Evolutionary conservation across 2,797 vertebrate genomes (phyloP).

Genomic region (Saxicola maurus): DNA sequence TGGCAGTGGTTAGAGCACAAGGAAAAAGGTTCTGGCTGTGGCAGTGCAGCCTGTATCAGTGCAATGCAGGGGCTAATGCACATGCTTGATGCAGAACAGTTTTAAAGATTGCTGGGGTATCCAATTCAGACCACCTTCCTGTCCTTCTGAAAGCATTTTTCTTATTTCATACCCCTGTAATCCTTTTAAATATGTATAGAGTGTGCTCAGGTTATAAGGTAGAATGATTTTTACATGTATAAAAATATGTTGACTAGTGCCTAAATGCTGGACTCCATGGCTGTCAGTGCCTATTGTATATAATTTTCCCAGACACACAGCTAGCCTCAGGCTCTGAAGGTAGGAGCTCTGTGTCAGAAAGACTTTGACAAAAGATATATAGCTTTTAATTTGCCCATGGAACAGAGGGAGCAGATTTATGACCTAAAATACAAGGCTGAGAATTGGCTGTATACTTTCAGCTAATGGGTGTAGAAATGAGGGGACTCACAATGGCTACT

Average conservation of each 20-base stretch:
- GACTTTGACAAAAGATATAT: slow-evolving; percentile 65
- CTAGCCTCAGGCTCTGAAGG: slow-evolving; percentile 57
- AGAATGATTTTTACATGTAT: slow-evolving; percentile 38
- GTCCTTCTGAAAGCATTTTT: not conserved
- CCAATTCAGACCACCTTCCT: not conserved
- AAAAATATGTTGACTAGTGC: slow-evolving; percentile 48
- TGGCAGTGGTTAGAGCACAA: not conserved
- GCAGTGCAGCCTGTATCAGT: not conserved
- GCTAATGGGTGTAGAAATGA: slow-evolving; percentile 51
- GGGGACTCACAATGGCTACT: slow-evolving; percentile 27
- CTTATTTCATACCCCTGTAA: not conserved
- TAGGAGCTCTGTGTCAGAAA: slow-evolving; percentile 63
- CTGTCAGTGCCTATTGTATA: slow-evolving; percentile 48
- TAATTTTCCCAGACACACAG: slow-evolving; percentile 49
- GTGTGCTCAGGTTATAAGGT: not conserved
- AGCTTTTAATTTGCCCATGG: slow-evolving; percentile 70
- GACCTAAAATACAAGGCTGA: slow-evolving; percentile 47
- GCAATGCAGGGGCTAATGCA: not conserved
- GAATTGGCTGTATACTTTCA: slow-evolving; percentile 53
- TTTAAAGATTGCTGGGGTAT: not conserved
- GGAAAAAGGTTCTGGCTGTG: not conserved
- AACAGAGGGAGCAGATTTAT: slow-evolving; percentile 61
- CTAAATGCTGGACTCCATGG: slow-evolving; percentile 39
- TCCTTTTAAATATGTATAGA: slow-evolving; percentile 40
- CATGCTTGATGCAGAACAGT: not conserved